Base-by-base conservation (phyloP, 2,113 vertebrate species). In the Lepidothrix coronata region DNA sequence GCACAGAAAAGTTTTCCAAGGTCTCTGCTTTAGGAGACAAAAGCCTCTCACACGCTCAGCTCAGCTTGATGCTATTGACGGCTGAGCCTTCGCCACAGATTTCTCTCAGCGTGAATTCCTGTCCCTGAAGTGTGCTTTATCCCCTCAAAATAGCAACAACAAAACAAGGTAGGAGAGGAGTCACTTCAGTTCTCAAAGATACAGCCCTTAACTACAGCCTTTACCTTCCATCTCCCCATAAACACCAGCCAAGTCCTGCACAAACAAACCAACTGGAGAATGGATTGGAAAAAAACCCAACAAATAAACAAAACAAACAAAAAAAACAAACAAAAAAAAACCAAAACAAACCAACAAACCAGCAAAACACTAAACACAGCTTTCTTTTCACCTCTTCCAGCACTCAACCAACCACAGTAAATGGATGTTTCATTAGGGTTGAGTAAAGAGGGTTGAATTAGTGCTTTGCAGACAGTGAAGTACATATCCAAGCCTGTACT, bases 111-210 rank as follows among this genome's bases (percentile, higher is more conserved):
- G 0, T 80, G 88, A 94, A 80, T 88, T 94, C 95, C 92, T 95
- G 93, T 97, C 95, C 94, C 95, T 94, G 89, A 80, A 77, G 71
- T 41, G 80, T 89, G 89, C 78, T 91, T 95, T 59, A 73, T 83
- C 93, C 91, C 84, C 65, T 61, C 48, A 33, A 88, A 95, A 18
- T 25, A 87, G 81, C 86, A 83, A 79, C 73, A 78, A 57, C 67
- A 61, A 46, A 92, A 88, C 74, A 84, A 76, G 43, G 88, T 61
- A 76, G 70, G 75, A 58, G 79, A 95, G 78, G 78, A 95, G 66
- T 72, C 82, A 74, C 83, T 96, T 71, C 91, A 80, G 49, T 11
- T 82, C 88, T 76, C 85, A 67, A 85, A 95, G 75, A 54, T 16
- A 62, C 14, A 90, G 2, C 67, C 83, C 88, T 9, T 96, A 93